Evolutionary conservation across 1,140 invertebrate species (phyloP).

Genomic region (Drosophila kanapiae): DNA sequence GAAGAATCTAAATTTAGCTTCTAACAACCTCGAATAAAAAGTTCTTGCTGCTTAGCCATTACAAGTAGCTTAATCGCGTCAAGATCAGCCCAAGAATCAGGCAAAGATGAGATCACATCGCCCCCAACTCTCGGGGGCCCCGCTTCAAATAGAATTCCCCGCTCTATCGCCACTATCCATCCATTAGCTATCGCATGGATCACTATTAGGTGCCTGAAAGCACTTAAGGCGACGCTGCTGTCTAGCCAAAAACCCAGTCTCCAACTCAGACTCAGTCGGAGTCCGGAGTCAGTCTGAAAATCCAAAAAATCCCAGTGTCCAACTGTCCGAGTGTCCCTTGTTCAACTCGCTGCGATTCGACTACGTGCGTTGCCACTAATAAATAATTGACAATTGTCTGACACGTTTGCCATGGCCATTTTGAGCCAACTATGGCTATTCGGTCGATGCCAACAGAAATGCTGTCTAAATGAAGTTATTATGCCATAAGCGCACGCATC

Average conservation of each 20-base stretch:
- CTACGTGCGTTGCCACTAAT: conserved; percentile 82
- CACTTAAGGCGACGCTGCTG: conserved; percentile 40
- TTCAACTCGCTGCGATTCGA: conserved; percentile 10
- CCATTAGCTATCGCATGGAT: conserved; percentile 49
- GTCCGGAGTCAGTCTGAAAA: conserved; percentile 3
- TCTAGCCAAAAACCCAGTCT: conserved; percentile 15
- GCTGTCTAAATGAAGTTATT: conserved; percentile 84
- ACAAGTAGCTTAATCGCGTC: conserved; percentile 22
- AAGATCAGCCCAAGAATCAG: conserved; percentile 13
- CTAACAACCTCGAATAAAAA: conserved; percentile 7
- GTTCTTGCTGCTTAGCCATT: background rate
- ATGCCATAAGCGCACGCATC: conserved; percentile 84
- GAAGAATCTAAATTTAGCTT: conserved; percentile 11
- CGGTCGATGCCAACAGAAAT: conserved; percentile 58
- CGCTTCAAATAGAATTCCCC: conserved; percentile 9
- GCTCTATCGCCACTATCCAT: conserved; percentile 5
- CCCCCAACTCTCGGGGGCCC: background rate
- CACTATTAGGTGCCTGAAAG: conserved; percentile 47
- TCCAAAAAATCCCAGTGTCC: conserved; percentile 10
- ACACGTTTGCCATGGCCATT: conserved; percentile 80
- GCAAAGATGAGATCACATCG: conserved; percentile 36
- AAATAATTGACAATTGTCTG: conserved; percentile 83
- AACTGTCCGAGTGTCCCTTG: conserved; percentile 28
- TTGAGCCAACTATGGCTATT: conserved; percentile 64
- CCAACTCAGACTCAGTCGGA: background rate